phyloP scores from a whole-genome alignment of 1,140 invertebrate species.

The Panulirus ornatus region DNA sequence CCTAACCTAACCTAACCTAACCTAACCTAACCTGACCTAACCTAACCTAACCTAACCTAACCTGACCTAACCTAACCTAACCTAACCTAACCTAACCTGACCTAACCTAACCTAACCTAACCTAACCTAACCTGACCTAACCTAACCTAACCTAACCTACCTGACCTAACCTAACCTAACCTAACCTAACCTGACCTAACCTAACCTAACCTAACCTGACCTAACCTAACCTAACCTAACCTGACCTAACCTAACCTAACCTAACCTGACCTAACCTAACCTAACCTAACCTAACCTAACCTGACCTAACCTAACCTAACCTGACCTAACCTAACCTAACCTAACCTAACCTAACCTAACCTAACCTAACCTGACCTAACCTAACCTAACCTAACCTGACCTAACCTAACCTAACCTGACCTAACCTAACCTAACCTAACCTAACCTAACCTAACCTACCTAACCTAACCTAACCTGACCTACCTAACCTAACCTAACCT shows the following conservation, averaged over 20 bases:
- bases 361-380: too few relatives aligned
- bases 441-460: too few relatives aligned
- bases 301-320: neutral
- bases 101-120: neutral
- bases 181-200: neutral
- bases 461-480: too few relatives aligned
- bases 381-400: too few relatives aligned
- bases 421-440: too few relatives aligned
- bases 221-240: neutral
- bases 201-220: neutral
- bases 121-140: conserved; percentile 3
- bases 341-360: too few relatives aligned
- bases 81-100: neutral
- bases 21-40: too few relatives aligned
- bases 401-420: too few relatives aligned
- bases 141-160: conserved; percentile 2
- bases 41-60: too few relatives aligned
- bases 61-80: neutral
- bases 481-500: too few relatives aligned
- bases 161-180: neutral
- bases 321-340: too few relatives aligned
- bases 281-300: neutral
- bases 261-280: neutral
- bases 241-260: neutral
- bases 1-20: too few relatives aligned